phyloP scores from a whole-genome alignment of 2,888 invertebrate species.

The Agrenia bidenticulata region DNA sequence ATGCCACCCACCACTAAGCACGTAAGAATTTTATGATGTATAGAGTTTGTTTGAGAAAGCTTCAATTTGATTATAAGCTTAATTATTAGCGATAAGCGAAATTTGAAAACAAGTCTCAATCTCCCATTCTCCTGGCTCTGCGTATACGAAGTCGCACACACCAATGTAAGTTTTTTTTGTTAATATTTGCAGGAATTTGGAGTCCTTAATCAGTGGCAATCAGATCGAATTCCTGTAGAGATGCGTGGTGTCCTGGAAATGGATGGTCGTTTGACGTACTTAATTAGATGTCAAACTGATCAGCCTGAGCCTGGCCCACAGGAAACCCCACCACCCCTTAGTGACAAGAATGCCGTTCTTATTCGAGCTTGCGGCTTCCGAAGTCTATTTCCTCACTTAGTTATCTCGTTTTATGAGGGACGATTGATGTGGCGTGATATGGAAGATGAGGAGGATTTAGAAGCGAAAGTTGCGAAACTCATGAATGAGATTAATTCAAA shows the following conservation, averaged over 20 bases:
- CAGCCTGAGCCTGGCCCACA: neutral
- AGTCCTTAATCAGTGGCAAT: slow-evolving; percentile 25
- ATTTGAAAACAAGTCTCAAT: too few relatives aligned
- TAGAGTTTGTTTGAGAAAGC: too few relatives aligned
- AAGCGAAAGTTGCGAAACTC: slow-evolving; percentile 11
- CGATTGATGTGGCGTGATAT: slow-evolving; percentile 11
- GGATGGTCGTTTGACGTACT: slow-evolving; percentile 22
- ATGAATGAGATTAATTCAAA: too few relatives aligned
- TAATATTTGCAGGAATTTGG: slow-evolving; percentile 1
- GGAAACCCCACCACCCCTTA: neutral
- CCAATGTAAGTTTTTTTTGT: too few relatives aligned
- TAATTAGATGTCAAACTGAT: slow-evolving; percentile 12
- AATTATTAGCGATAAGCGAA: too few relatives aligned
- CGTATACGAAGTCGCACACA: too few relatives aligned
- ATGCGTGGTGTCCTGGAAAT: slow-evolving; percentile 25
- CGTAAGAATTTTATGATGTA: too few relatives aligned
- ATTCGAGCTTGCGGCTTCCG: slow-evolving; percentile 25
- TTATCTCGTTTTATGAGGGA: slow-evolving; percentile 34
- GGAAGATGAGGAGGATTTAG: neutral
- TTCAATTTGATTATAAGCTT: too few relatives aligned
- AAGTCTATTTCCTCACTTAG: slow-evolving; percentile 21
- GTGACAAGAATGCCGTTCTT: slow-evolving; percentile 15
- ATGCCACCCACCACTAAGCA: too few relatives aligned
- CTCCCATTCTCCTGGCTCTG: too few relatives aligned
- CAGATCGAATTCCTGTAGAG: slow-evolving; percentile 22